Percentiles rank a stretch among this genome's conserved stretches.
phyloP scores from a whole-genome alignment of 2,888 invertebrate genomes.

The Imbricaverruca yamaguchii region DNA sequence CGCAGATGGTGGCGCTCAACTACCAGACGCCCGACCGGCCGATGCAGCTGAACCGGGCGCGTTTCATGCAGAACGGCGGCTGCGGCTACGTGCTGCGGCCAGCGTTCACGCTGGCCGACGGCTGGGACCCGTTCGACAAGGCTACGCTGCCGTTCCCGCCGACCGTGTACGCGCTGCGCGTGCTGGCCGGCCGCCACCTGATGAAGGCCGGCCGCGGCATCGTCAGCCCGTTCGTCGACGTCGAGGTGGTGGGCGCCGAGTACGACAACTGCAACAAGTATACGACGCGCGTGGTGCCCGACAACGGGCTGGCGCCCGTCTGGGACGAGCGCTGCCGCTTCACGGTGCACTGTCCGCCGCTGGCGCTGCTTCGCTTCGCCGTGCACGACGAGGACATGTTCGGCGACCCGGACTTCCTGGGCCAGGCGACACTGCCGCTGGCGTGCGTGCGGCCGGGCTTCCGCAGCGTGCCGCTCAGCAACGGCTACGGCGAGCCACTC shows the following conservation, averaged over 20 bases:
- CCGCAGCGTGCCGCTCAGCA: constrained; percentile 81
- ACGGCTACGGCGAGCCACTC: constrained; percentile 83
- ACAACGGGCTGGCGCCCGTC: constrained; percentile 87
- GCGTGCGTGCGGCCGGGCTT: constrained; percentile 74
- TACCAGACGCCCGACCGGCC: constrained; percentile 89
- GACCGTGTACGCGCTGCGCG: not conserved
- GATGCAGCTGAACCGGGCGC: constrained; percentile 93
- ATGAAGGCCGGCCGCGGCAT: not conserved
- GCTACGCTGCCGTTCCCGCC: constrained; percentile 11
- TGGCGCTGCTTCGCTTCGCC: constrained; percentile 76
- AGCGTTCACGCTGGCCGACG: constrained; percentile 71
- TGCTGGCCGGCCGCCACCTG: constrained; percentile 13
- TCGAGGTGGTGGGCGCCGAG: constrained; percentile 81
- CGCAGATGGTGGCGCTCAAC: constrained; percentile 95
- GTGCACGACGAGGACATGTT: constrained; percentile 96
- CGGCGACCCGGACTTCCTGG: constrained; percentile 91
- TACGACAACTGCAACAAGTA: constrained; percentile 76
- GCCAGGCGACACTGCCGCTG: constrained; percentile 85
- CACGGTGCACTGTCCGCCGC: constrained; percentile 67
- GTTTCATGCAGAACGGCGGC: constrained; percentile 82
- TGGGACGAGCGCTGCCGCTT: constrained; percentile 87
- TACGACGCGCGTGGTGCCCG: constrained; percentile 74
- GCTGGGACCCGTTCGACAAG: constrained; percentile 67
- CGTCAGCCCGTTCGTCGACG: constrained; percentile 35
- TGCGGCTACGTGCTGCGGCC: constrained; percentile 92